Base-by-base conservation (phyloP, 1,140 invertebrate species). In the Halyomorpha halys region DNA sequence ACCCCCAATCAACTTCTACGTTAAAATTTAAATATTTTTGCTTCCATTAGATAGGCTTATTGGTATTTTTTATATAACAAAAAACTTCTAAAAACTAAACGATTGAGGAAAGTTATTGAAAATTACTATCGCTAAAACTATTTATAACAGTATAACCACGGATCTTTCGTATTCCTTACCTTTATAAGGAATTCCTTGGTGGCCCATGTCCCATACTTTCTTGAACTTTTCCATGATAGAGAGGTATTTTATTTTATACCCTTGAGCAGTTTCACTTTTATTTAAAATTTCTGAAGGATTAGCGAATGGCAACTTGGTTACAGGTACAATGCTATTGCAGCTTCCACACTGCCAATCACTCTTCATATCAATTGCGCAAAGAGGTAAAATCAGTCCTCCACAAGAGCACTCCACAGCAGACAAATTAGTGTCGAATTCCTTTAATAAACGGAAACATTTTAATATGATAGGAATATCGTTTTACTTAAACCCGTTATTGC, bases 311-410 rank as follows among this genome's bases (percentile, higher is more conserved):
- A 49, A 11, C 25, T 60, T 30, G 30, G 15, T 2, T 25, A 16
- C n/a, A 44, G 30, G n/a, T 27, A 59, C 74, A 63, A 71, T 67
- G 45, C 75, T 67, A n/a, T 70, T 69, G 60, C 81, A 82, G 3
- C 71, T 69, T 27, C 78, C 70, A 68, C 81, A 82, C 21, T 73
- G 70, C 80, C 80, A 82, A 3, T 71, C 62, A 16, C 73, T 73
- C 23, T 69, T 70, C 15, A 70, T 62, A 47, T 74, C 74, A 23
- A 79, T 66, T 1, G 78, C 75, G 54, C 78, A 72, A 5, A 75
- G 68, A 6, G 80, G 76, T 4, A 78, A 67, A 14, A 81, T 70
- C 34, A 72, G 47, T 15, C 64, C 73, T 62, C 62, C 70, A 59
- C 53, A 75, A 68, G 62, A 68, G 67, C 81, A 83, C 51, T 76